Percentiles rank a stretch among this genome's conserved stretches.
These are phyloP conservation scores for Zophobas morio DNA, from an alignment of 1,140 invertebrate species.

Conservation along the genomic window DNA sequence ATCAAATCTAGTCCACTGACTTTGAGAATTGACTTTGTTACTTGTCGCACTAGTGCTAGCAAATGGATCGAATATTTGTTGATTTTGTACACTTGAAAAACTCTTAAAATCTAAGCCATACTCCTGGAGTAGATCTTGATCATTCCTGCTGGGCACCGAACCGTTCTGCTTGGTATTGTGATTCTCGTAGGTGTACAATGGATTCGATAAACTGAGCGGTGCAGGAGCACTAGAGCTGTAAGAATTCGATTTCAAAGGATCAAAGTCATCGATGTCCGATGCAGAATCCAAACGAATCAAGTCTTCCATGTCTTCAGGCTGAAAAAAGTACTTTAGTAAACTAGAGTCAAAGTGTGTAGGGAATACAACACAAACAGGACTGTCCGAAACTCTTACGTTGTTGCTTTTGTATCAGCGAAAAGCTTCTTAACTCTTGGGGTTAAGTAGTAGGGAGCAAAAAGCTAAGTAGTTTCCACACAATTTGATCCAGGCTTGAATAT, in stretches of 20 bases:
- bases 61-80: constrained; percentile 58
- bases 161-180: constrained; percentile 57
- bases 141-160: constrained; percentile 57
- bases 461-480: too few species aligned
- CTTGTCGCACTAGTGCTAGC: constrained; percentile 23
- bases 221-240: constrained; percentile 48
- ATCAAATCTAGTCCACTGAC: constrained; percentile 66
- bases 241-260: constrained; percentile 70
- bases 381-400: too few species aligned
- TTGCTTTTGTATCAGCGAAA: too few species aligned
- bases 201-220: constrained; percentile 64
- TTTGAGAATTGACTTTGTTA: constrained; percentile 62
- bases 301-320: constrained; percentile 69
- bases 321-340: constrained; percentile 39
- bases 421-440: too few species aligned
- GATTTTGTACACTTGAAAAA: constrained; percentile 57
- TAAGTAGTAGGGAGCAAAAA: too few species aligned
- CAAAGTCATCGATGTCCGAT: constrained; percentile 74
- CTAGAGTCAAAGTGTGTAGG: not conserved
- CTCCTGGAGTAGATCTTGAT: constrained; percentile 72
- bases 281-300: constrained; percentile 75
- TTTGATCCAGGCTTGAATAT: too few species aligned
- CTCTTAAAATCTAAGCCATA: constrained; percentile 72
- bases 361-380: not conserved
- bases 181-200: constrained; percentile 65